These are phyloP conservation scores for Mormyrus iriodes DNA, from an alignment of 2,113 vertebrate genomes.

Conservation along the genomic window DNA sequence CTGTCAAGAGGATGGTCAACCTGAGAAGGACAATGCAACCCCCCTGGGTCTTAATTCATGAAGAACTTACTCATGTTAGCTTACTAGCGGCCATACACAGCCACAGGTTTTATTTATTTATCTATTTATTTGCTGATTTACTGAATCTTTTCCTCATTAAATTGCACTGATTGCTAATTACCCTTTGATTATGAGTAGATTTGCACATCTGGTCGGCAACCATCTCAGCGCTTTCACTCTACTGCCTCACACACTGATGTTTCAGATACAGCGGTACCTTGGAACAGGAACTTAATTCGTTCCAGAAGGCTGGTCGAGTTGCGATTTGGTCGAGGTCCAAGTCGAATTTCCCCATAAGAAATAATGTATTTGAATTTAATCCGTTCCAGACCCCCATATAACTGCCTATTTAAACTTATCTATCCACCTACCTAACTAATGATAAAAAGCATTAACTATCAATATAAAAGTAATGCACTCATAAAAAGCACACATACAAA, in stretches of 20 bases:
- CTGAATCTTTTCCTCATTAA: not conserved
- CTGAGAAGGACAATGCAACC: not conserved
- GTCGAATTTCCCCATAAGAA: no score
- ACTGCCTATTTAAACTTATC: no score
- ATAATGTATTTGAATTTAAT: no score
- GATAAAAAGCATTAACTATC: no score
- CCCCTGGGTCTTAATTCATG: not conserved
- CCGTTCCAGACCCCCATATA: no score
- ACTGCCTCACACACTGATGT: not conserved
- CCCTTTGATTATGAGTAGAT: not conserved
- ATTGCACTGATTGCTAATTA: conserved; percentile 9
- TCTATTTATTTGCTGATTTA: not conserved
- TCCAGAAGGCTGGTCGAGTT: no score
- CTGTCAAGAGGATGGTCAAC: not conserved
- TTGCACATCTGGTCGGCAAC: not conserved
- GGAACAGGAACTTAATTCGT: no score
- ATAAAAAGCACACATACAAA: no score
- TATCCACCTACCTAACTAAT: no score
- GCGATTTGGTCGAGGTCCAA: no score
- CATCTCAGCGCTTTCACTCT: not conserved
- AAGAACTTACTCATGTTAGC: not conserved
- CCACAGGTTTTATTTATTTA: not conserved
- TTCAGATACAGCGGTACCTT: no score
- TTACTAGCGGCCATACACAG: not conserved
- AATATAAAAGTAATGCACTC: no score